phyloP scores from a whole-genome alignment of 2,888 invertebrate species.

The Drosophila macrospina region DNA sequence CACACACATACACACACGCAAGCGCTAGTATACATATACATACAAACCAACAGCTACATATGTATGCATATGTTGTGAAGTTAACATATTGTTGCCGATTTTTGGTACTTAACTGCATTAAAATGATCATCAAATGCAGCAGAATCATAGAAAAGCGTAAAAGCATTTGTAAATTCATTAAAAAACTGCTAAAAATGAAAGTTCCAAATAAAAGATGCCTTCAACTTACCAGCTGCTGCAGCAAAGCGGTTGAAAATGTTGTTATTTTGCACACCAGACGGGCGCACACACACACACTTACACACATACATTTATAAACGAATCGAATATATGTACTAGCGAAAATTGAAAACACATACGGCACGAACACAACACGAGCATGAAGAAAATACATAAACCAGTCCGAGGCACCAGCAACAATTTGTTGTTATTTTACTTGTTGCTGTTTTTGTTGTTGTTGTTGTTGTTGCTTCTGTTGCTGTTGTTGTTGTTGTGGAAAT shows the following conservation, averaged over 20 bases:
- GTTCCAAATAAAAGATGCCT: slow-evolving; percentile 23
- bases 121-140: slow-evolving; percentile 38
- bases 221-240: slow-evolving; percentile 57
- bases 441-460: slow-evolving; percentile 24
- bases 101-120: slow-evolving; percentile 44
- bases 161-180: slow-evolving; percentile 26
- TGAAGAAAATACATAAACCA: slow-evolving; percentile 48
- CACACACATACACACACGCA: slow-evolving; percentile 29
- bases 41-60: slow-evolving; percentile 17
- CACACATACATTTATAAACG: slow-evolving; percentile 1
- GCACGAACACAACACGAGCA: slow-evolving; percentile 41
- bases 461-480: slow-evolving; percentile 5
- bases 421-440: slow-evolving; percentile 61
- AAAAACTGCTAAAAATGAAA: slow-evolving; percentile 41
- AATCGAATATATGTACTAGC: neutral
- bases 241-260: slow-evolving; percentile 34
- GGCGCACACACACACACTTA: slow-evolving; percentile 9
- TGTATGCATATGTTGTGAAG: slow-evolving; percentile 30
- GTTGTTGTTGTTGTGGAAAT: slow-evolving; percentile 25
- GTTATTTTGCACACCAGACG: slow-evolving; percentile 43
- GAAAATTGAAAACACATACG: slow-evolving; percentile 32
- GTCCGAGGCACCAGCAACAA: slow-evolving; percentile 49
- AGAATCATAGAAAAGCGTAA: slow-evolving; percentile 11
- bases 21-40: slow-evolving; percentile 6
- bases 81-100: slow-evolving; percentile 77